These are phyloP conservation scores for Trissolcus japonicus DNA, from an alignment of 2,888 invertebrate genomes.

Conservation along the genomic window DNA sequence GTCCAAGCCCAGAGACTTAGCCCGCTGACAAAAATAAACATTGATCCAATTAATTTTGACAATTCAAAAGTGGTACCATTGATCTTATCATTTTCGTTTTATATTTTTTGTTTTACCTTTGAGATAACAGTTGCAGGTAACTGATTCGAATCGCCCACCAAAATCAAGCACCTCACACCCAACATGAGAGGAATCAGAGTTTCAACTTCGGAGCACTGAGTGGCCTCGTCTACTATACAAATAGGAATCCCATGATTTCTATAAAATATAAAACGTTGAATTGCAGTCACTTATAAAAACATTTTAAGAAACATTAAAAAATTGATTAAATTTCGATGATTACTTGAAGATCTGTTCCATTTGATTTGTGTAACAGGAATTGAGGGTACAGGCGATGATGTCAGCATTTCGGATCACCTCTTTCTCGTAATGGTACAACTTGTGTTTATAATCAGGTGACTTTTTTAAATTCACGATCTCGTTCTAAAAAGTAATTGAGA, in stretches of 20 bases:
- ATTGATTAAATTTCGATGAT: neutral
- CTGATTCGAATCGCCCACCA: constrained; percentile 93
- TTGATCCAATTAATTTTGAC: neutral
- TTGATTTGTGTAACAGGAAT: constrained; percentile 73
- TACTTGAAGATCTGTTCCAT: constrained; percentile 71
- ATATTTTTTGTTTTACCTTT: constrained; percentile 20
- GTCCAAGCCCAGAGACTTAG: constrained; percentile 83
- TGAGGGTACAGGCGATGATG: constrained; percentile 82
- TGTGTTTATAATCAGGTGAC: constrained; percentile 56
- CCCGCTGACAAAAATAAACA: constrained; percentile 78
- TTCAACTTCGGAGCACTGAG: constrained; percentile 90
- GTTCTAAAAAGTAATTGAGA: too few species aligned
- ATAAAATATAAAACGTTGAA: neutral
- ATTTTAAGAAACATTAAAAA: neutral
- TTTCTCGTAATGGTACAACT: constrained; percentile 60
- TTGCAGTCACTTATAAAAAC: neutral
- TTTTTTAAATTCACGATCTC: too few species aligned
- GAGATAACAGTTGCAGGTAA: constrained; percentile 85
- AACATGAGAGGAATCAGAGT: constrained; percentile 84
- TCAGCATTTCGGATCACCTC: constrained; percentile 79
- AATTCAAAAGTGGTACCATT: neutral
- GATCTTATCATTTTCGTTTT: too few species aligned
- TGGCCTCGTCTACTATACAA: constrained; percentile 87
- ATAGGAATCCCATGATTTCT: constrained; percentile 21
- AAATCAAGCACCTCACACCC: constrained; percentile 84